phyloP scores from a whole-genome alignment of 2,797 vertebrate genomes.

The Sibirionetta formosa region DNA sequence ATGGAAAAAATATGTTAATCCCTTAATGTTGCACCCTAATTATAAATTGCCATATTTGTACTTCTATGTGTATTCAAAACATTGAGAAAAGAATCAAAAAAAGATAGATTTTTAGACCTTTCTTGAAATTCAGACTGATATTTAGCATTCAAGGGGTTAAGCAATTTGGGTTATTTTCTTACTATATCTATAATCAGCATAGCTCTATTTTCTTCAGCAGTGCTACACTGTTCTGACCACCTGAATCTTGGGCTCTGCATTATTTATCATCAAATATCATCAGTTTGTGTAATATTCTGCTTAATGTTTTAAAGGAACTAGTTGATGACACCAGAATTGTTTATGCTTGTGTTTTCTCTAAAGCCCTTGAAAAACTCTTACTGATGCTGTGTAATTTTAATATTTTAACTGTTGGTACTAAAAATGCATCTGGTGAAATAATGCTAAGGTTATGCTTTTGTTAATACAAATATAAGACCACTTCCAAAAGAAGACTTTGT shows the following conservation, averaged over 20 bases:
- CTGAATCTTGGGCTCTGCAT: not conserved
- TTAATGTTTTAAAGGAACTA: slow-evolving; percentile 50
- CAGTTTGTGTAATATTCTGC: slow-evolving; percentile 34
- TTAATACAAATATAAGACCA: not conserved
- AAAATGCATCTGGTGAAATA: slow-evolving; percentile 36
- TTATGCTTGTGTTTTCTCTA: slow-evolving; percentile 44
- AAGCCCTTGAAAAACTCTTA: slow-evolving; percentile 38
- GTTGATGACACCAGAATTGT: slow-evolving; percentile 40
- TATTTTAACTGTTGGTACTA: slow-evolving; percentile 65
- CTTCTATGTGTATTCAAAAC: not conserved
- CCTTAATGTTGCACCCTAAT: not conserved
- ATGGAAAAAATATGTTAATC: not conserved
- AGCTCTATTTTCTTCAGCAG: not conserved
- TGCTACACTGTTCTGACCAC: not conserved
- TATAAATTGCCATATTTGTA: not conserved
- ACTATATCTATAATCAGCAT: not conserved
- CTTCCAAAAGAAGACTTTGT: slow-evolving; percentile 36
- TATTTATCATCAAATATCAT: slow-evolving; percentile 39
- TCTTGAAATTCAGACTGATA: not conserved
- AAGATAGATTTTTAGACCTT: not conserved
- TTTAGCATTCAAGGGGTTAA: slow-evolving; percentile 40
- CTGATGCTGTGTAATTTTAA: slow-evolving; percentile 62
- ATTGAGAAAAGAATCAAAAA: not conserved
- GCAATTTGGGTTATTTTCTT: not conserved
- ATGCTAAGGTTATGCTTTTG: slow-evolving; percentile 58